Base-by-base conservation (phyloP, 2,113 vertebrate species). In the Piprites chloris region DNA sequence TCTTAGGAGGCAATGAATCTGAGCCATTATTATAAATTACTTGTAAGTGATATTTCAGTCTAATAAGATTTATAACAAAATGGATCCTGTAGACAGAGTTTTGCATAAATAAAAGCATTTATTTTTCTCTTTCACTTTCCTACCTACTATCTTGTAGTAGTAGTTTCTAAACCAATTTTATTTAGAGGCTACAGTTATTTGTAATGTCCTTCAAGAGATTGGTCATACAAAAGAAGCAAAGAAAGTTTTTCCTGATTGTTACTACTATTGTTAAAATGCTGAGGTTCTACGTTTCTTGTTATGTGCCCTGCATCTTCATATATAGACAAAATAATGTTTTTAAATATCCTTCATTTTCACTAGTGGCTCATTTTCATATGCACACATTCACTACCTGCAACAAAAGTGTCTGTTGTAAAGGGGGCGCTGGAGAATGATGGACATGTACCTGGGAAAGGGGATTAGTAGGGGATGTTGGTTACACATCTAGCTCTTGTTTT, bases 71-170 rank as follows among this genome's bases (percentile, higher is more conserved):
- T 83, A 35, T 58, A 77, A 73, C 56, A 52, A 69, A 93, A 67
- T 44, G 18, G n/a, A 56, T 83, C 19, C 19, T 58, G 6, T 39
- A 44, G 71, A 33, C 46, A 79, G 37, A 58, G 33, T 80, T 88
- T 88, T 86, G 50, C 20, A 52, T 80, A 76, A 90, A 42, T 58
- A 53, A 87, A 91, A 71, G 12, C 6, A 39, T 93, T 75, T 89
- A 6, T 75, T 32, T 74, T 7, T 1, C 7, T 80, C 55, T 67
- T 89, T 58, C 11, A 15, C 44, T 78, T 78, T 91, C 14, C 33
- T 87, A 4, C 46, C 17, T 75, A 6, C n/a, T 32, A 0, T 62
- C 17, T 58, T 73, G 24, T 56, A 44, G 16, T 20, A 74, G 21
- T 33, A 35, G 27, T 90, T 82, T 62, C 66, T 87, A 44, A 68